A percentile compares a stretch with the other conserved stretches of the same genome.
Evolutionary conservation across 1,140 invertebrate species (phyloP).

Genomic region (Bursaphelenchus mucronatus): DNA sequence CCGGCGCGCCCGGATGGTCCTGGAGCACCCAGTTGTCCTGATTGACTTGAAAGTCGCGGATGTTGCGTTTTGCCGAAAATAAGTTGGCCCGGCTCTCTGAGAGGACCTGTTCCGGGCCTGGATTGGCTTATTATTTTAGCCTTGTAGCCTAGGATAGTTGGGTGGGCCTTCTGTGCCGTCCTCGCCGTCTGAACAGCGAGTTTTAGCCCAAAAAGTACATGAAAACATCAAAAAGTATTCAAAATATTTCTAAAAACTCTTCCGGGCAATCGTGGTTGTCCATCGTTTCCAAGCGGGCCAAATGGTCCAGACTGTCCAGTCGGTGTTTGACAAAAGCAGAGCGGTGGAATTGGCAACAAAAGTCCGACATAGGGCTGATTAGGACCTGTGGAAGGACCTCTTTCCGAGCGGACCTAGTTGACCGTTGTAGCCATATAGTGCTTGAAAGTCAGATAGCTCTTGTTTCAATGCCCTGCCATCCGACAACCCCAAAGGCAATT

Average conservation of each 20-base stretch:
- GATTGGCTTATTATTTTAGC: conserved; percentile 48
- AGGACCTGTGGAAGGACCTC: too few relatives aligned
- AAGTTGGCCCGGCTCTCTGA: conserved; percentile 55
- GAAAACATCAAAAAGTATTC: not conserved
- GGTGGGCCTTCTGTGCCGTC: conserved; percentile 10
- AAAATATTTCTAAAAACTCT: conserved; percentile 12
- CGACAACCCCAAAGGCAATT: too few relatives aligned
- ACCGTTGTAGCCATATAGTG: too few relatives aligned
- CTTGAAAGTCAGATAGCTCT: too few relatives aligned
- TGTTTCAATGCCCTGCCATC: too few relatives aligned
- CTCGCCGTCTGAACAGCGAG: not conserved
- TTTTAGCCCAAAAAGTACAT: not conserved
- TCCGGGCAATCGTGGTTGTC: conserved; percentile 54
- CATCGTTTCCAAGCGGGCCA: conserved; percentile 54
- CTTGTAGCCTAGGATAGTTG: conserved; percentile 34
- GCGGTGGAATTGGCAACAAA: conserved; percentile 60
- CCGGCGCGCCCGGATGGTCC: conserved; percentile 33
- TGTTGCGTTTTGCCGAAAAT: conserved; percentile 51
- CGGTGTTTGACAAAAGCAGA: conserved; percentile 51
- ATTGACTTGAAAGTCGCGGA: conserved; percentile 42
- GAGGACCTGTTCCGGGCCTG: conserved; percentile 52
- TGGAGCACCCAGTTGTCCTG: not conserved
- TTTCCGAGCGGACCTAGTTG: too few relatives aligned
- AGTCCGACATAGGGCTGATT: too few relatives aligned
- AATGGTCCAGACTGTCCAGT: conserved; percentile 44